phyloP scores from a whole-genome alignment of 2,113 vertebrate genomes.

The Catharus fuscescens region DNA sequence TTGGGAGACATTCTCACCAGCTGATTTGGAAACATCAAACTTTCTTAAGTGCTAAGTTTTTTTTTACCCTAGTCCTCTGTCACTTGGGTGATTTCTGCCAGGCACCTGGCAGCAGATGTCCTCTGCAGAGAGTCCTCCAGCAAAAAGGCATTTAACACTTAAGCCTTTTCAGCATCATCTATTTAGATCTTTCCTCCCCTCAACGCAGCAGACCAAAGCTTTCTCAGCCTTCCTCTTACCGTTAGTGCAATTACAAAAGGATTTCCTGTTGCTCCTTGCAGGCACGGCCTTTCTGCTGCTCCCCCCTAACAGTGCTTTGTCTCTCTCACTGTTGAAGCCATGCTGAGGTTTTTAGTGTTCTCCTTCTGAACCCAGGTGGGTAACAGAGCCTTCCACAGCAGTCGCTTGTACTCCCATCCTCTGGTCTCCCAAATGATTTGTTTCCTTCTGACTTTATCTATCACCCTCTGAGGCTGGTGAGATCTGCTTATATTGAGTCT shows the following conservation, averaged over 20 bases:
- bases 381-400: not conserved
- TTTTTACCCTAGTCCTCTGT: not conserved
- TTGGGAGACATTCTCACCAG: not conserved
- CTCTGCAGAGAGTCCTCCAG: not conserved
- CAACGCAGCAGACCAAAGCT: not conserved
- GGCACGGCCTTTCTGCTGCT: not conserved
- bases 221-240: slow-evolving; percentile 33
- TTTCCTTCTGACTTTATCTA: not conserved
- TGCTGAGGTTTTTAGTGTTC: not conserved
- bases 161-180: not conserved
- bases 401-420: not conserved
- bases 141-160: not conserved
- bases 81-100: not conserved
- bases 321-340: not conserved
- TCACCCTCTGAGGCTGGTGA: not conserved
- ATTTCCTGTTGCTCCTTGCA: slow-evolving; percentile 17
- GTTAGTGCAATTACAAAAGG: not conserved
- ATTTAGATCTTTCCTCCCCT: not conserved
- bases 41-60: not conserved
- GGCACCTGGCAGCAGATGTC: not conserved
- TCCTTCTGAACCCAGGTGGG: not conserved
- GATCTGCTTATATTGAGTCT: not conserved
- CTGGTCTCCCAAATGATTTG: not conserved
- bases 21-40: not conserved
- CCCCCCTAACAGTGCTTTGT: not conserved